phyloP scores from a whole-genome alignment of 1,140 invertebrate genomes.

The Octopus sinensis region DNA sequence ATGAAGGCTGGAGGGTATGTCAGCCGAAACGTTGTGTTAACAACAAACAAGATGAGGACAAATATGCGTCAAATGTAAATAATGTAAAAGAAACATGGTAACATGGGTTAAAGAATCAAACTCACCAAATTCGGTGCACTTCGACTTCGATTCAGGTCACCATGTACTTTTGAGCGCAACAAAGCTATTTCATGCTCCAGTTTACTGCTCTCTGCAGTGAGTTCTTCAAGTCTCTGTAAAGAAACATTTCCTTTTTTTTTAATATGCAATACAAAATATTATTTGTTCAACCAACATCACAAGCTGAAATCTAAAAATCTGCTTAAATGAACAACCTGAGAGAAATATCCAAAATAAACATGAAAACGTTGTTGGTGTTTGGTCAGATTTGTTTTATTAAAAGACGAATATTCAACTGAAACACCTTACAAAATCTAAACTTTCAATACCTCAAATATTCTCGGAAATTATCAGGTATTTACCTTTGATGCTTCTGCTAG shows the following conservation, averaged over 20 bases:
- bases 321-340: neutral
- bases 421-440: no score
- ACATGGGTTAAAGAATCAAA: neutral
- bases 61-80: no score
- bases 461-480: constrained; percentile 29
- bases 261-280: no score
- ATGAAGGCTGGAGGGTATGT: no score
- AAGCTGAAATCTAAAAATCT: neutral
- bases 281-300: neutral
- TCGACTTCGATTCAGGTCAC: constrained; percentile 59
- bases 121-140: constrained; percentile 51
- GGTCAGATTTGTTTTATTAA: neutral
- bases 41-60: no score
- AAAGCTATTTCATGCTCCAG: constrained; percentile 83
- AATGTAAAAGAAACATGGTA: no score
- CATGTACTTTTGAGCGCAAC: constrained; percentile 78
- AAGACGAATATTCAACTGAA: no score
- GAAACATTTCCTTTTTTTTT: neutral
- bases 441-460: no score
- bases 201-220: constrained; percentile 81
- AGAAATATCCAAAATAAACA: neutral
- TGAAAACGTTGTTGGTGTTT: neutral
- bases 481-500: constrained; percentile 87
- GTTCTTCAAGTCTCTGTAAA: constrained; percentile 80
- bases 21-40: no score